Evolutionary conservation across 2,888 invertebrate genomes (phyloP), one percentile per base, ranked within the genome.

Genomic region (Diplolepis rosae): DNA sequence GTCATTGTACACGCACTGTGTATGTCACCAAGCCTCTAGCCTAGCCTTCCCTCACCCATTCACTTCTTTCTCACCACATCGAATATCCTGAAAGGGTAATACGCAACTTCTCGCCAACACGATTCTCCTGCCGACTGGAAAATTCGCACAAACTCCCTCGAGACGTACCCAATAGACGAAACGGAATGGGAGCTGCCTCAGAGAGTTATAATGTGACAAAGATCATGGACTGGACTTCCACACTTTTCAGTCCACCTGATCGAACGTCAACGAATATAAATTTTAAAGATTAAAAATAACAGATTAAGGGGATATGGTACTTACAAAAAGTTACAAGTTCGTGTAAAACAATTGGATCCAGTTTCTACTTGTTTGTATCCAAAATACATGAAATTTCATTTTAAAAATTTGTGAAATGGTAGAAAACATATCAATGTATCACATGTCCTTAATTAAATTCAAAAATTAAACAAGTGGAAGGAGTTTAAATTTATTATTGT

Each of bases 121-220:
- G 32, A 39, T 61, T 61, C 56, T 56, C 56, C 18, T 9, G 80
- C 73, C 77, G 79, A 83, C 83, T 83, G 84, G 84, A 84, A 84
- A 84, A 84, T 84, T 83, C 82, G 82, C 79, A 81, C 56, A 80
- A 83, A 80, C 77, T 83, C 83, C 83, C 83, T 69, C 70, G 84
- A 82, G 83, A 83, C 74, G 54, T 42, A 50, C 70, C 80, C 65
- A 75, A 45, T 45, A 18, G 30, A 28, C 28, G 52, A 30, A 45
- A 45, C 54, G 18, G 28, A 22, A 65, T 4, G 32, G 65, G 15
- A 28, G 32, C 6, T n/a, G n/a, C 18, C 1, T 2, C 35, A 6
- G 28, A 6, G 30, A 28, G 13, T 15, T 27, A 15, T 52, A 28
- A 52, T 51, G 24, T 6, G 28, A 42, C n/a, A 4, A 42, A n/a